phyloP scores from a whole-genome alignment of 2,888 invertebrate genomes.

The Eupithecia pulchellata region DNA sequence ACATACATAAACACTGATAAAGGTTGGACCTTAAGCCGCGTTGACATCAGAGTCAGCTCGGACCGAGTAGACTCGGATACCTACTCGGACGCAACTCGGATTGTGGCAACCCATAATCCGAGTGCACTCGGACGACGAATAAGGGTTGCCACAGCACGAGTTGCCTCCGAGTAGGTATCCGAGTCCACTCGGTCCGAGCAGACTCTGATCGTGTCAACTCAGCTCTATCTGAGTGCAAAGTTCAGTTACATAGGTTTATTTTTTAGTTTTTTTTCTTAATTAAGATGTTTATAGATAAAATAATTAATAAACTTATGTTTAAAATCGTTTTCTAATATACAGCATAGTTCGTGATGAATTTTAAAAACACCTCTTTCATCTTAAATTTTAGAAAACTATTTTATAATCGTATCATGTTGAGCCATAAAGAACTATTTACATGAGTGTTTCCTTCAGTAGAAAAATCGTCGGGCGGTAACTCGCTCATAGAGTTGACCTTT shows the following conservation, averaged over 20 bases:
- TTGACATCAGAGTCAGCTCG: no score
- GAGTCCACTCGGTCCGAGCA: no score
- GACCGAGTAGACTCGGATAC: no score
- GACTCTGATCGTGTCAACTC: no score
- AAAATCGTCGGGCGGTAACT: not conserved
- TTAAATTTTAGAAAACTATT: not conserved
- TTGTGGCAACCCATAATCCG: no score
- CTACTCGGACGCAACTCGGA: no score
- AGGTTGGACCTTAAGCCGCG: no score
- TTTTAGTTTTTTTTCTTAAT: not conserved
- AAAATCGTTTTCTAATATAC: not conserved
- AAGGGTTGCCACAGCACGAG: no score
- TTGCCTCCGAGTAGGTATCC: no score
- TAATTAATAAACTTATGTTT: not conserved
- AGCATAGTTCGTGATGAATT: not conserved
- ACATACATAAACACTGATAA: slow-evolving; percentile 11
- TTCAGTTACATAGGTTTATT: not conserved
- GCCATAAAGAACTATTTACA: not conserved
- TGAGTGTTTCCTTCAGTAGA: not conserved
- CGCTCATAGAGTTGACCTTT: not conserved
- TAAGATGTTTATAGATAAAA: not conserved
- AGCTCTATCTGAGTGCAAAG: not conserved
- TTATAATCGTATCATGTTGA: not conserved
- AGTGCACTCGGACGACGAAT: no score
- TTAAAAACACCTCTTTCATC: not conserved